Percentiles rank a stretch among this genome's conserved stretches.
phyloP scores from a whole-genome alignment of 2,113 vertebrate species.

The Excalfactoria chinensis region DNA sequence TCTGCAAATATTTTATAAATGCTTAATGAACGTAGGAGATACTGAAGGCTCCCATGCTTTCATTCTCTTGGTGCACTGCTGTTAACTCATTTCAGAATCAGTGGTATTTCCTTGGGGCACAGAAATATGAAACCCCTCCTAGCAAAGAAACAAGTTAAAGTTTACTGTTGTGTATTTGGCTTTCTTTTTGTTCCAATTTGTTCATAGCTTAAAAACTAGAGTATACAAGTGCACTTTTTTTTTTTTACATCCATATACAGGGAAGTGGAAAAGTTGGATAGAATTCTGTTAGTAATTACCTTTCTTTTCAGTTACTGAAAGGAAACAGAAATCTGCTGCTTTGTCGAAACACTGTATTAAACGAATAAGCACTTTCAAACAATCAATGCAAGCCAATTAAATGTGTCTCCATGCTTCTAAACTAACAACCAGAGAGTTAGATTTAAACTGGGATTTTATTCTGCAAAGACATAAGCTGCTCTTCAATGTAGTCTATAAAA shows the following conservation, averaged over 20 bases:
- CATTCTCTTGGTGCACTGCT: background rate
- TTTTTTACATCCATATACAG: background rate
- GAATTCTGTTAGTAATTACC: background rate
- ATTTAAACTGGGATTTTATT: conserved; percentile 21
- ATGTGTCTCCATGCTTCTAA: background rate
- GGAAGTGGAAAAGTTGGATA: background rate
- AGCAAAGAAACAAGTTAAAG: background rate
- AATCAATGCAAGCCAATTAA: conserved; percentile 49
- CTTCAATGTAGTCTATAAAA: background rate
- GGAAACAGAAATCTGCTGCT: background rate
- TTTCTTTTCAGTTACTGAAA: background rate
- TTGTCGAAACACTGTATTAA: conserved; percentile 36
- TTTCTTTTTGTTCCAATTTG: background rate
- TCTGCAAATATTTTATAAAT: background rate
- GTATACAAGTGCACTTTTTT: background rate
- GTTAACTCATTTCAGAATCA: background rate
- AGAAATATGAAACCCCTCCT: background rate
- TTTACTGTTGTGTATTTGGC: background rate
- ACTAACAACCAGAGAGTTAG: conserved; percentile 32
- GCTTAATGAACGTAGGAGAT: background rate
- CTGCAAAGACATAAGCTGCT: background rate
- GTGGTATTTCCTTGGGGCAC: background rate
- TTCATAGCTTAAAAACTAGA: background rate
- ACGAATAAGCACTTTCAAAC: conserved; percentile 46
- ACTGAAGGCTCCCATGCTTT: background rate